Percentiles rank a stretch among this genome's conserved stretches.
Evolutionary conservation across 1,140 invertebrate species (phyloP).

Genomic region (Gyrodactylus salaris): DNA sequence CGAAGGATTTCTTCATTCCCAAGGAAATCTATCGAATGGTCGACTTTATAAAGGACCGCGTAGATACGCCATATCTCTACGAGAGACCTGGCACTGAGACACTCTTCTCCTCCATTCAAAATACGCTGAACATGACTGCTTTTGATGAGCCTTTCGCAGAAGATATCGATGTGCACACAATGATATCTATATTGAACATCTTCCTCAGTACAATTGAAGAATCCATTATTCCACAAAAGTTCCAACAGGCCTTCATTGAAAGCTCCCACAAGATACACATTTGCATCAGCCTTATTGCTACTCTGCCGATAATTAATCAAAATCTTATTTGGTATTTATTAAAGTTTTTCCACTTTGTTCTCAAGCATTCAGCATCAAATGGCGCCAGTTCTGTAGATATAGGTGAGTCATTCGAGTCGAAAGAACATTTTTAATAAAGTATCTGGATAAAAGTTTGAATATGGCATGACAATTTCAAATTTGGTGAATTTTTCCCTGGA

Average conservation of each 20-base stretch:
- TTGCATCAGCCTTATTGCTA: not conserved
- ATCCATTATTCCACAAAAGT: not conserved
- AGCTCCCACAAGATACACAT: not conserved
- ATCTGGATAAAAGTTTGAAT: no score
- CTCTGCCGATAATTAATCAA: not conserved
- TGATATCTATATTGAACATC: not conserved
- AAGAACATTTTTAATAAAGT: no score
- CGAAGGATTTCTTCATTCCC: not conserved
- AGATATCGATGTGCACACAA: not conserved
- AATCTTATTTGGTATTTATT: not conserved
- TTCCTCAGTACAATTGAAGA: not conserved
- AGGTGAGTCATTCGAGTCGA: not conserved
- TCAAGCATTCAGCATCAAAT: not conserved
- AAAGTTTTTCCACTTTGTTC: not conserved
- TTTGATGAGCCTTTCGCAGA: not conserved
- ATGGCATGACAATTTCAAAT: not conserved
- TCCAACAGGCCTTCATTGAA: not conserved
- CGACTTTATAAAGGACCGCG: not conserved
- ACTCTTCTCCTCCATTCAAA: not conserved
- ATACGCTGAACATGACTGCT: not conserved
- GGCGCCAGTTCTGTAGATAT: not conserved
- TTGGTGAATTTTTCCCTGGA: not conserved
- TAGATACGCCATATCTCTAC: not conserved
- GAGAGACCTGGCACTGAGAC: not conserved
- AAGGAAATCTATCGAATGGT: not conserved